phyloP scores from a whole-genome alignment of 2,888 invertebrate species.

The Ypsolopha scabrella region DNA sequence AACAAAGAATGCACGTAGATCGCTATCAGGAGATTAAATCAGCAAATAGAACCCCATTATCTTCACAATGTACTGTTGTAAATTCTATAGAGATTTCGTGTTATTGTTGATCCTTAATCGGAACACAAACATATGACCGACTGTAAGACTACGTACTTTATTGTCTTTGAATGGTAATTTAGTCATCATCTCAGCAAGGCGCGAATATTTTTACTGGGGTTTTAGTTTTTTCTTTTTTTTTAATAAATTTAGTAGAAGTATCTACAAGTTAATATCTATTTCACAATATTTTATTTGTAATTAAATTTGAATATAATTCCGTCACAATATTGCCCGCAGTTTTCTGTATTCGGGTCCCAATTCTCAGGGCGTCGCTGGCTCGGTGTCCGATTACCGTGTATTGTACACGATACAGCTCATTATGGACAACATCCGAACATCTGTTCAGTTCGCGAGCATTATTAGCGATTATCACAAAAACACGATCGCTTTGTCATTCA shows the following conservation, averaged over 20 bases:
- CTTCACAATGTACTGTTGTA: slow-evolving; percentile 25
- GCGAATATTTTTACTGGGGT: no score
- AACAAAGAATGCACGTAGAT: slow-evolving; percentile 35
- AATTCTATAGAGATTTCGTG: slow-evolving; percentile 29
- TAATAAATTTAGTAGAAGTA: background rate
- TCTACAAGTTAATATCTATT: no score
- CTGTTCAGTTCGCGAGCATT: slow-evolving; percentile 50
- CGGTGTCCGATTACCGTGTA: slow-evolving; percentile 67
- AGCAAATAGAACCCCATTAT: slow-evolving; percentile 46
- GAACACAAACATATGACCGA: no score
- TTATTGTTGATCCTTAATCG: no score
- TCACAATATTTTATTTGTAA: no score
- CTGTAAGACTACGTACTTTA: background rate
- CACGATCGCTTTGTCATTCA: slow-evolving; percentile 30
- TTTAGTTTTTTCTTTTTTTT: no score
- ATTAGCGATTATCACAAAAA: slow-evolving; percentile 54
- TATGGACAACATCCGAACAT: slow-evolving; percentile 62
- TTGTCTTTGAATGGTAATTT: background rate
- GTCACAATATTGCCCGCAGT: slow-evolving; percentile 9
- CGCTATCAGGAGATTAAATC: slow-evolving; percentile 49
- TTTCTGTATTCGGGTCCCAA: slow-evolving; percentile 9
- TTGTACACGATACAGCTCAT: slow-evolving; percentile 68
- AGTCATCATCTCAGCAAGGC: background rate
- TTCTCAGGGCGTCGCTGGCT: slow-evolving; percentile 49
- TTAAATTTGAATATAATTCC: slow-evolving; percentile 1